Base-by-base conservation (phyloP, 2,113 vertebrate genomes). In the Potamarius usumacintae region DNA sequence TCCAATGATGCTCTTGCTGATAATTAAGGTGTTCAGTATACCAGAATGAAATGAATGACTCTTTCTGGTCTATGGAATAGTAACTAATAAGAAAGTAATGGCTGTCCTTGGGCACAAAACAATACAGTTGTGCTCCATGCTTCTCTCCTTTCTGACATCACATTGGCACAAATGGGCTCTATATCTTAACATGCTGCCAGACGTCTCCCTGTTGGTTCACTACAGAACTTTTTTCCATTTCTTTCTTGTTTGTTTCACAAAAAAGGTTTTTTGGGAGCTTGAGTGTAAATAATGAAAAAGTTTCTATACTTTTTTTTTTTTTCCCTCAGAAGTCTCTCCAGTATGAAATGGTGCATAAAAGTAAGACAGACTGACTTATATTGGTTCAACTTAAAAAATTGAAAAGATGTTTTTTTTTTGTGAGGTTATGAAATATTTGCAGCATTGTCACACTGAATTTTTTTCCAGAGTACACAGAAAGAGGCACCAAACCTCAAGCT, bases 41-140 rank as follows among this genome's bases (percentile, higher is more conserved):
- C n/a, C 67, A 85, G 76, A 50, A 74, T 65, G 55, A 67, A 58
- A 87, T 53, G 57, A 85, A 89, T 50, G 69, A 58, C 42, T 60
- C 55, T 79, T 78, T 82, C 78, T 82, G 27, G 17, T 86, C 27
- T 22, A 15, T 52, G 77, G 55, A 85, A 58, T 65, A 58, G 83
- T 65, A 87, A 85, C 34, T 86, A 86, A 89, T 87, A 89, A 82
- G 50, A 76, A 87, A 18, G 22, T 87, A 82, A 89, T 84, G 48
- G 58, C 52, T 65, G 67, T 87, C 83, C 83, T 71, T 82, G 17
- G 83, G 77, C 83, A 82, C 48, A 27, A 85, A 74, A 53, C 67
- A 84, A 48, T 81, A 67, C 57, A 58, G 34, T 72, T 81, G 79
- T 74, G 5, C 80, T 20, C 80, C 69, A 85, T 78, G 53, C 25